Evolutionary conservation across 2,888 invertebrate species (phyloP).

Genomic region (Drosophila putrida): DNA sequence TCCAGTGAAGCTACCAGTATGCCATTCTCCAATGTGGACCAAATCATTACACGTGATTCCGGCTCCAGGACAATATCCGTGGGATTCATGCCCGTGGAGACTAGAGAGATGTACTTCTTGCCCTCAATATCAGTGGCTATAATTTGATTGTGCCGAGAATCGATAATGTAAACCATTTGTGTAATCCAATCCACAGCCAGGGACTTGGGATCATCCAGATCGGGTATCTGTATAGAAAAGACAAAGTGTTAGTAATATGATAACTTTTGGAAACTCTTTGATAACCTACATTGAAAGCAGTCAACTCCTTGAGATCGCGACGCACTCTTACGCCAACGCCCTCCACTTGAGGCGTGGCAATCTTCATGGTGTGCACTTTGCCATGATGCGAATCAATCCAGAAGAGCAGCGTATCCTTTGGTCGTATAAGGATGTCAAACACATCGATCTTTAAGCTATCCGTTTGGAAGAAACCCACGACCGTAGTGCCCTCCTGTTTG

Average conservation of each 20-base stretch:
- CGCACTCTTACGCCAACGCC: slow-evolving; percentile 69
- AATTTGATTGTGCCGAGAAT: slow-evolving; percentile 85
- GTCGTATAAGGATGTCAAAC: slow-evolving; percentile 88
- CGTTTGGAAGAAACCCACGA: slow-evolving; percentile 88
- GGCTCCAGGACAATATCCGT: slow-evolving; percentile 90
- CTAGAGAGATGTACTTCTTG: slow-evolving; percentile 82
- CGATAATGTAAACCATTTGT: slow-evolving; percentile 90
- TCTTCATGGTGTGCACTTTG: slow-evolving; percentile 85
- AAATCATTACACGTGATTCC: slow-evolving; percentile 88
- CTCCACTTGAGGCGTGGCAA: slow-evolving; percentile 83
- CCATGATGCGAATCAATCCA: slow-evolving; percentile 86
- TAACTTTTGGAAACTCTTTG: background rate
- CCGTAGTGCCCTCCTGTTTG: slow-evolving; percentile 85
- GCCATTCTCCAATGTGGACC: slow-evolving; percentile 91
- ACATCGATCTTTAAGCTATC: slow-evolving; percentile 88
- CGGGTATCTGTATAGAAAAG: slow-evolving; percentile 84
- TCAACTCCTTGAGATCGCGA: slow-evolving; percentile 83
- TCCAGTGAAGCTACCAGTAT: slow-evolving; percentile 89
- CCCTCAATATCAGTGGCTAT: slow-evolving; percentile 84
- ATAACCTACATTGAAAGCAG: slow-evolving; percentile 82
- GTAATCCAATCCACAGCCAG: slow-evolving; percentile 91
- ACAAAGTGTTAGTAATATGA: too few species aligned
- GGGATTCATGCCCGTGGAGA: slow-evolving; percentile 87
- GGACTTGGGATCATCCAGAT: slow-evolving; percentile 89
- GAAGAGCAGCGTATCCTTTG: slow-evolving; percentile 83